A percentile compares a stretch with the other conserved stretches of the same genome.
These are phyloP conservation scores for Megalurothrips usitatus DNA, from an alignment of 2,888 invertebrate species.

Conservation along the genomic window DNA sequence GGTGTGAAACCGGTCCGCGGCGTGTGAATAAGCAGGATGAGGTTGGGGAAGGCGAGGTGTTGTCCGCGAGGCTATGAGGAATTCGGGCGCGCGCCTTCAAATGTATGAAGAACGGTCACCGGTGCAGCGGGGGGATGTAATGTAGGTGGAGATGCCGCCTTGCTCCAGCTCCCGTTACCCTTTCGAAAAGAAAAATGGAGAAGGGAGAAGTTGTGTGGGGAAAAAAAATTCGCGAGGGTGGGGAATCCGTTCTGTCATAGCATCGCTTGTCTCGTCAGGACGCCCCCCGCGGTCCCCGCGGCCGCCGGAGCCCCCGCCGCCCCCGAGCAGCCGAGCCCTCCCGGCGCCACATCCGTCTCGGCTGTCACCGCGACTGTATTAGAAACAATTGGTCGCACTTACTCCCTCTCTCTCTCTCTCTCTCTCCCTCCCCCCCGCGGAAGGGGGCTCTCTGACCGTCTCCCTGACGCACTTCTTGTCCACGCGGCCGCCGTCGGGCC, in stretches of 20 bases:
- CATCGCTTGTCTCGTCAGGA: not conserved
- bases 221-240: not conserved
- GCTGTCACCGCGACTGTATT: conserved; percentile 11
- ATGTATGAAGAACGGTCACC: no score
- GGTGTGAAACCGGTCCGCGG: no score
- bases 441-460: not conserved
- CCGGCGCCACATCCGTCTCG: conserved; percentile 32
- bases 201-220: no score
- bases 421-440: not conserved
- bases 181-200: no score
- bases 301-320: not conserved
- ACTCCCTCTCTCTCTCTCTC: conserved; percentile 35
- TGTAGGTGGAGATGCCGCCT: no score
- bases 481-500: not conserved
- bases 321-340: not conserved
- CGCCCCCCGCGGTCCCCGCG: not conserved
- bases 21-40: no score
- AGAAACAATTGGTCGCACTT: conserved; percentile 35
- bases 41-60: no score
- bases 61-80: no score
- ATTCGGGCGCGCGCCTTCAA: no score
- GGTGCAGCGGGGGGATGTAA: no score
- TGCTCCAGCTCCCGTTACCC: no score
- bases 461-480: not conserved
- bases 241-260: no score